Evolutionary conservation across 2,797 vertebrate species (phyloP).

Genomic region (Phrynocephalus vlangalii): DNA sequence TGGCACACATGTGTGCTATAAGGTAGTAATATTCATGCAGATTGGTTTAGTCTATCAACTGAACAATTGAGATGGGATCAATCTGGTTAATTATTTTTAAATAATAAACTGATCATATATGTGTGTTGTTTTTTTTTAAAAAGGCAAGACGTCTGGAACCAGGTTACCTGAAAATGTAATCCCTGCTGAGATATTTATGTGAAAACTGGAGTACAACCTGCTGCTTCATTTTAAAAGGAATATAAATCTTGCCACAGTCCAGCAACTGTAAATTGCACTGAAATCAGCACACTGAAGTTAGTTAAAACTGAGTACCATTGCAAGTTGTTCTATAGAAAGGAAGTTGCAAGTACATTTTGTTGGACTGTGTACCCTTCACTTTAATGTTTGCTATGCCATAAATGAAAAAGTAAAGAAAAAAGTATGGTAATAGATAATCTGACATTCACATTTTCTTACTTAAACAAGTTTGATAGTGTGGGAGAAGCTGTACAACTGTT

Average conservation of each 20-base stretch:
- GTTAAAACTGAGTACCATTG: not conserved
- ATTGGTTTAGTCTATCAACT: constrained; percentile 63
- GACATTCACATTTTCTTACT: constrained; percentile 60
- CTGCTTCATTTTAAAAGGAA: constrained; percentile 37
- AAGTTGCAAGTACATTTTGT: not conserved
- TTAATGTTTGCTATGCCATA: constrained; percentile 2
- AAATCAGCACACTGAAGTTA: constrained; percentile 1
- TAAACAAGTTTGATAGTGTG: constrained; percentile 26
- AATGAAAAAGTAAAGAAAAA: constrained; percentile 28
- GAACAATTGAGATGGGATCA: constrained; percentile 46
- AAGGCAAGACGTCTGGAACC: constrained; percentile 43
- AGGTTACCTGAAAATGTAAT: constrained; percentile 35
- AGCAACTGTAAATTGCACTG: not conserved
- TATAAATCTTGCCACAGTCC: not conserved
- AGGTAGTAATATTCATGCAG: constrained; percentile 70
- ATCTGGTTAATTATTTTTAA: constrained; percentile 46
- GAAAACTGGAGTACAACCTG: constrained; percentile 45
- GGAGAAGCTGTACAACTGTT: not conserved
- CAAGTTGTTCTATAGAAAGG: not conserved
- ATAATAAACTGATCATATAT: constrained; percentile 48
- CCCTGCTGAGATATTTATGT: constrained; percentile 49
- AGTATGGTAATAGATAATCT: constrained; percentile 29
- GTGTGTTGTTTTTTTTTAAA: constrained; percentile 41
- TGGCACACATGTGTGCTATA: constrained; percentile 73
- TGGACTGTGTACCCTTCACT: not conserved